Evolutionary conservation across 2,888 invertebrate species (phyloP).

Genomic region (Latheticus oryzae): DNA sequence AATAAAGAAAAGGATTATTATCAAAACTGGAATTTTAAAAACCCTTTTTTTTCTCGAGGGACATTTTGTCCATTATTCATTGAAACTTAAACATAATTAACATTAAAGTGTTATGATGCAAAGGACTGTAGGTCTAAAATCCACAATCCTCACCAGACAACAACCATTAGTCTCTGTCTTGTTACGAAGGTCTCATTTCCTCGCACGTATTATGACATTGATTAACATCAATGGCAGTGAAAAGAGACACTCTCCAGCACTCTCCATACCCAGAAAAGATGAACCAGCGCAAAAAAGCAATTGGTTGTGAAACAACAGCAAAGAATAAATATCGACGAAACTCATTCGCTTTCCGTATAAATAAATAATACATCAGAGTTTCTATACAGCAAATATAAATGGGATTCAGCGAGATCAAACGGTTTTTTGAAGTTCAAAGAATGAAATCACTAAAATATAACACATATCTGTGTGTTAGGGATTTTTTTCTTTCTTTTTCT

Average conservation of each 20-base stretch:
- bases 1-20: conserved; percentile 41
- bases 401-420: conserved; percentile 38
- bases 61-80: conserved; percentile 39
- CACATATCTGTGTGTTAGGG: too few relatives aligned
- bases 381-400: conserved; percentile 35
- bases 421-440: conserved; percentile 50
- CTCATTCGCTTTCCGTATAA: conserved; percentile 33
- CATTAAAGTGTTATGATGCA: conserved; percentile 51
- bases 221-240: conserved; percentile 45
- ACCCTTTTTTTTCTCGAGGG: conserved; percentile 37
- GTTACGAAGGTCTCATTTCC: conserved; percentile 54
- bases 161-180: conserved; percentile 48
- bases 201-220: conserved; percentile 52
- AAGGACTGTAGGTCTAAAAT: conserved; percentile 46
- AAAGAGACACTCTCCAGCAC: too few relatives aligned
- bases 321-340: too few relatives aligned
- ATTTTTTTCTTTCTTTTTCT: too few relatives aligned
- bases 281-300: too few relatives aligned
- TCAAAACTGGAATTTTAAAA: conserved; percentile 37
- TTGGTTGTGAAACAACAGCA: too few relatives aligned
- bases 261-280: too few relatives aligned
- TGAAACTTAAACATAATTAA: conserved; percentile 52
- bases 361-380: conserved; percentile 39
- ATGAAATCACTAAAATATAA: conserved; percentile 49
- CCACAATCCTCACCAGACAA: conserved; percentile 42